These are phyloP conservation scores for Chondrilla cf. caribensis DNA, from an alignment of 37 sponge, comb jelly and placozoan genomes.

Conservation along the genomic window DNA sequence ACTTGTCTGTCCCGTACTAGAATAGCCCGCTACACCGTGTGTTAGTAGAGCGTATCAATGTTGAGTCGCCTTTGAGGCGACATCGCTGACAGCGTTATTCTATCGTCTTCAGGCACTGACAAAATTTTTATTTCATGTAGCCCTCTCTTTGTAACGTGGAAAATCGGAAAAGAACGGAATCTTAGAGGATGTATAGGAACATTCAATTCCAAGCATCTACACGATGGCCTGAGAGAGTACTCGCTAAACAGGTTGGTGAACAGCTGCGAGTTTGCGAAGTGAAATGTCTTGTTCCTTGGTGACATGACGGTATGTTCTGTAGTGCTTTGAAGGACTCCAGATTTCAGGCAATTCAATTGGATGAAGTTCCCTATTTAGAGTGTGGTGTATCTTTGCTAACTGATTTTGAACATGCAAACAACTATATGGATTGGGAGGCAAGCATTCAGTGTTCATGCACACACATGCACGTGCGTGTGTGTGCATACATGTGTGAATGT, in stretches of 20 bases:
- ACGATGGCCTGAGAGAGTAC: constrained; percentile 91
- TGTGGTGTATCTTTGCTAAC: constrained; percentile 92
- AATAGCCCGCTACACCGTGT: no score
- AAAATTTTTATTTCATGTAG: constrained; percentile 49
- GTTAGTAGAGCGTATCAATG: no score
- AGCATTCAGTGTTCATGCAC: background rate
- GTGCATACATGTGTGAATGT: background rate
- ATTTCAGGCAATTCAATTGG: constrained; percentile 74
- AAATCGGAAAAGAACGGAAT: constrained; percentile 64
- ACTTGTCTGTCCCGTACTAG: no score
- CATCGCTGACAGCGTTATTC: no score
- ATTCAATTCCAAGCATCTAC: constrained; percentile 79
- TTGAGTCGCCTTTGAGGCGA: no score
- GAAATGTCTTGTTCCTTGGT: background rate
- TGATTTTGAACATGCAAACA: constrained; percentile 72
- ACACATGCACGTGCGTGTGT: background rate
- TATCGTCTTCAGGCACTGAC: no score
- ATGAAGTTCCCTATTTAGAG: constrained; percentile 76
- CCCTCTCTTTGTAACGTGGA: constrained; percentile 98
- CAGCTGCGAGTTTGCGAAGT: background rate
- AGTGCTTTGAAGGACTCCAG: constrained; percentile 95
- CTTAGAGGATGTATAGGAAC: constrained; percentile 98
- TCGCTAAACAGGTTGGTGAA: constrained; percentile 75
- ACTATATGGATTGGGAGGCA: constrained; percentile 97
- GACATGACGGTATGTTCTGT: background rate